Base-by-base conservation (phyloP, 2,113 vertebrate genomes). In the Cololabis saira region DNA sequence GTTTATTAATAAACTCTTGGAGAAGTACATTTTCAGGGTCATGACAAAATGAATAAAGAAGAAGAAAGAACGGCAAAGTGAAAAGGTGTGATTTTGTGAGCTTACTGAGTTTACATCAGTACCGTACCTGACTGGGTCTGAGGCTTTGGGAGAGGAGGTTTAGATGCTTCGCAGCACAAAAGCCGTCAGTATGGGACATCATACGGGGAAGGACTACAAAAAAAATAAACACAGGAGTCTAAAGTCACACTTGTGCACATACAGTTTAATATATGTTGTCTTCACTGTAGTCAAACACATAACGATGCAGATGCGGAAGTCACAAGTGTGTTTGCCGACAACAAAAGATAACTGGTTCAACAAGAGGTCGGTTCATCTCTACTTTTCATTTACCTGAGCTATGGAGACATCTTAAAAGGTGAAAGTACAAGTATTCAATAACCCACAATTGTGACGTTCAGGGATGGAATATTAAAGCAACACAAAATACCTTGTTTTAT, bases 141-240 rank as follows among this genome's bases (percentile, higher is more conserved):
- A 87, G 66, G 61, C 37, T 82, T 67, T 87, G 78, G 65, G 81
- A 24, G 15, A 91, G 66, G 48, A 49, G 4, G 16, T 84, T 72
- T 13, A 94, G 71, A 52, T 47, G 67, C 18, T 89, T 74, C 2
- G 86, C 53, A 51, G 82, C 87, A 72, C 93, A 93, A 75, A 92
- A 93, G 27, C 79, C 86, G 68, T 33, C 74, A 21, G 15, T 51
- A 21, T 47, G 12, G 1, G 51, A 64, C 48, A 43, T 72, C 67
- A 54, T 50, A 2, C 69, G 74, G 15, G 86, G 67, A 4, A 78
- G 67, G 15, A 87, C 92, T 93, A 37, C 12, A 57, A 1, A 44
- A n/a, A 49, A 61, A 58, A 82, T 17, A 71, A 27, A 61, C 58
- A 77, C 12, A 64, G 6, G 49, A 17, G 30, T 12, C 37, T 27